Evolutionary conservation across 1,140 invertebrate species (phyloP), one percentile per base, ranked within the genome.

Genomic region (Macrobrachium nipponense): DNA sequence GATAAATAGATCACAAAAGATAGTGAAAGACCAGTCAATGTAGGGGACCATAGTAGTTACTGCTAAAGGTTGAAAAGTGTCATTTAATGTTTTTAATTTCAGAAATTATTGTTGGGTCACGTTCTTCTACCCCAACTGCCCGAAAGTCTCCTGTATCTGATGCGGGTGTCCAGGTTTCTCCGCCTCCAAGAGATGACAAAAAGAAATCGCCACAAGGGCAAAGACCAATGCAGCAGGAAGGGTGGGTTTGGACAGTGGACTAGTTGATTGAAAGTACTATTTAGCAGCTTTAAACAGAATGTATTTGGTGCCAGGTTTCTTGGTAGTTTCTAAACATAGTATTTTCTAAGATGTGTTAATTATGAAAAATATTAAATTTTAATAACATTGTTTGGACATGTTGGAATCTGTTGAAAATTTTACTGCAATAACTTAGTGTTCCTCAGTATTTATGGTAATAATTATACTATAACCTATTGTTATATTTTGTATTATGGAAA

Each of bases 111-210:
- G 85, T 83, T 58, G 88, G 77, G n/a, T 89, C 85, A 8, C 36
- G 88, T 27, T 89, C 88, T 17, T 87, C 88, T 36, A 89, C 88
- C 18, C 88, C 88, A 20, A 86, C 83, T n/a, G 58, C 68, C 43
- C 83, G 83, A 62, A 86, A 86, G 68, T 89, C 88, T 20, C 88
- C 88, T 15, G 88, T 89, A 14, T 86, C 88, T 43, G 88, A 89
- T 82, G 88, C 88, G 12, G 82, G 88, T 14, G 88, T 89, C 18
- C 88, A 89, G 64, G 88, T 89, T 36, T 80, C 82, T 43, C 87
- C 87, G 8, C 87, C 82, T 6, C 72, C 76, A 18, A 62, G 81
- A 18, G 83, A 86, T 12, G 83, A 86, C 62, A 86, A 86, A 60
- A 86, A 86, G 66, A 86, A 86, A 58, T n/a, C 79, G 66, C 70